Percentiles rank a stretch among this genome's conserved stretches.
Conservation (phyloP, 1,140 invertebrate species). For the Agraylea sexmaculata region DNA sequence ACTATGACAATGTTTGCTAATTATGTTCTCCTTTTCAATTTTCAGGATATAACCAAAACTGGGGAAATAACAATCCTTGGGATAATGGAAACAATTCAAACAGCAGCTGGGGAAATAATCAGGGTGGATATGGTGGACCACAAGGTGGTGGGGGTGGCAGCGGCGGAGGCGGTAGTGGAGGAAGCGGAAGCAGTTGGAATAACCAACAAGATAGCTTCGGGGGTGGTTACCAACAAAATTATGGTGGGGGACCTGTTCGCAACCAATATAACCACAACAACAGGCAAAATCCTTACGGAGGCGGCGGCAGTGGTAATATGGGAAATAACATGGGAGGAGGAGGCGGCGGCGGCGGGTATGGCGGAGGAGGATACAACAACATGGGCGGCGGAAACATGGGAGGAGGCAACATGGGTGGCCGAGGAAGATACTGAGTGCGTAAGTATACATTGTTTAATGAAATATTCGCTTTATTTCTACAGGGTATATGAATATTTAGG, state of each 20-base stretch:
- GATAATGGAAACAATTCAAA: slow-evolving; percentile 37
- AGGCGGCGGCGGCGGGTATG: slow-evolving; percentile 29
- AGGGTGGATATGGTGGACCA: slow-evolving; percentile 28
- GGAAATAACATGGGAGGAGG: slow-evolving; percentile 25
- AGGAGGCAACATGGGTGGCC: slow-evolving; percentile 22
- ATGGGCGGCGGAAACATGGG: slow-evolving; percentile 26
- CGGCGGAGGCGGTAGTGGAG: slow-evolving; percentile 43
- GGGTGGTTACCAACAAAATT: slow-evolving; percentile 62
- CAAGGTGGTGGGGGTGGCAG: slow-evolving; percentile 36
- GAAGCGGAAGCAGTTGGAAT: slow-evolving; percentile 42
- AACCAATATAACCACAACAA: slow-evolving; percentile 54
- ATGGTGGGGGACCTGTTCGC: slow-evolving; percentile 55
- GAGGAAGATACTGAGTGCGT: slow-evolving; percentile 17
- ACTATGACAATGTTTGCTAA: neutral
- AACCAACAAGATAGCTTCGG: slow-evolving; percentile 55
- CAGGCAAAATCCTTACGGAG: slow-evolving; percentile 51
- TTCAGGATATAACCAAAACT: slow-evolving; percentile 30
- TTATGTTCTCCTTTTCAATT: slow-evolving; percentile 8
- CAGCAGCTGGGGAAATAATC: slow-evolving; percentile 23
- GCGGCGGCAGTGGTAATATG: slow-evolving; percentile 36
- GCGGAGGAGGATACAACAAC: slow-evolving; percentile 40
- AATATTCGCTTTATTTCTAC: neutral
- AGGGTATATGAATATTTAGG: neutral
- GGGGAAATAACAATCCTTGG: slow-evolving; percentile 36
- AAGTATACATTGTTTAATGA: slow-evolving; percentile 12